Conservation (phyloP, 2,797 vertebrate genomes). For the Anabacerthia variegaticeps region DNA sequence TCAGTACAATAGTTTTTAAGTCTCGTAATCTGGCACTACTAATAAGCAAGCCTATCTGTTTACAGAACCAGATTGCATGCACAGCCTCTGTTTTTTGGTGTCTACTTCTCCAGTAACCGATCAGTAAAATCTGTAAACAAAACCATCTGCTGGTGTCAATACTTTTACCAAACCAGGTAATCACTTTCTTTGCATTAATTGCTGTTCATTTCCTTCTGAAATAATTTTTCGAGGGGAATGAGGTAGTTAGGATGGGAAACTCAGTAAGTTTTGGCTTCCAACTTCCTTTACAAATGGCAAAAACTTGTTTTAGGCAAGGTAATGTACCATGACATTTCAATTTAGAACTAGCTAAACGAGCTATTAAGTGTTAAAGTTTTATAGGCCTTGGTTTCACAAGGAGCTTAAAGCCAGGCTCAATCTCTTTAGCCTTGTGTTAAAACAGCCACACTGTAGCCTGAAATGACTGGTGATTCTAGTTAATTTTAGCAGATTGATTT, state of each 20-base stretch:
- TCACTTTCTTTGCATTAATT: background rate
- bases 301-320: background rate
- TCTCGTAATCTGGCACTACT: background rate
- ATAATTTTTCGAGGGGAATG: background rate
- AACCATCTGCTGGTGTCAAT: conserved; percentile 42
- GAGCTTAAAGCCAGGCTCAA: background rate
- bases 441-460: background rate
- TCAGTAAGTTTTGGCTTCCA: background rate
- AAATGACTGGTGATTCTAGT: background rate
- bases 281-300: background rate
- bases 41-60: background rate
- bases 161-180: conserved; percentile 21
- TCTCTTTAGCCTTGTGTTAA: background rate
- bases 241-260: background rate
- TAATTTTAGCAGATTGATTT: background rate
- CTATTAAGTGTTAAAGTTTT: background rate
- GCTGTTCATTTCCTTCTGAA: background rate
- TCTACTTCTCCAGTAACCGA: background rate
- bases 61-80: background rate
- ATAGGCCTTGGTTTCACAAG: background rate
- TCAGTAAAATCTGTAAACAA: conserved; percentile 22
- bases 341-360: background rate
- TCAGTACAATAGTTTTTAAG: background rate
- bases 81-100: background rate
- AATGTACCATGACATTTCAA: background rate